A percentile compares a stretch with the other conserved stretches of the same genome.
Conservation (phyloP, 2,113 vertebrate species). For the Scortum barcoo region DNA sequence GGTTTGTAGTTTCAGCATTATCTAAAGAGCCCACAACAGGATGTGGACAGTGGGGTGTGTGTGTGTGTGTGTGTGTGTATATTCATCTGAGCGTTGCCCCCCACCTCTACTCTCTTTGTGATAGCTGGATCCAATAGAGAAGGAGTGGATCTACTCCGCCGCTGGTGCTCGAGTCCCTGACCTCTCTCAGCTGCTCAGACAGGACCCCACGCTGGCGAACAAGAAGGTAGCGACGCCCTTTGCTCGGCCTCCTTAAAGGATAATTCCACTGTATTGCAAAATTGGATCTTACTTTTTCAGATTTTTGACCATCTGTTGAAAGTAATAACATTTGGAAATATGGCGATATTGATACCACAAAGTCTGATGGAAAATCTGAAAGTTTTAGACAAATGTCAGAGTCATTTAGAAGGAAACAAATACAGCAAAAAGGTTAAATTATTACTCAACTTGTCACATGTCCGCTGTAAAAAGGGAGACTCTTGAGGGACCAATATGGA, state of each 20-base stretch:
- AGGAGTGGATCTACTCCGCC: conserved; percentile 87
- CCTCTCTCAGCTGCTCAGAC: conserved; percentile 84
- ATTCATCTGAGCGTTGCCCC: conserved; percentile 11
- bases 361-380: background rate
- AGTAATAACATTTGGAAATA: background rate
- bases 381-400: background rate
- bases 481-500: background rate
- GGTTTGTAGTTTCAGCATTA: conserved; percentile 56
- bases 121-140: conserved; percentile 86
- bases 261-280: background rate
- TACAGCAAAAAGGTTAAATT: background rate
- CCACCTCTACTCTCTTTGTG: conserved; percentile 3
- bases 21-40: conserved; percentile 62
- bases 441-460: background rate
- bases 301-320: background rate
- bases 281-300: no score
- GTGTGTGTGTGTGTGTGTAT: conserved; percentile 1
- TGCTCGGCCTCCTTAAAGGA: background rate
- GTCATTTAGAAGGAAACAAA: background rate
- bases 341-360: background rate
- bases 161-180: conserved; percentile 82
- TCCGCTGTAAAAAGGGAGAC: background rate
- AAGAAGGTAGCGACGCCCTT: conserved; percentile 82
- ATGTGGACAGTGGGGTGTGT: conserved; percentile 51
- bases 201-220: conserved; percentile 84